Conservation (phyloP, 2,113 vertebrate species). For the Otocyon megalotis region DNA sequence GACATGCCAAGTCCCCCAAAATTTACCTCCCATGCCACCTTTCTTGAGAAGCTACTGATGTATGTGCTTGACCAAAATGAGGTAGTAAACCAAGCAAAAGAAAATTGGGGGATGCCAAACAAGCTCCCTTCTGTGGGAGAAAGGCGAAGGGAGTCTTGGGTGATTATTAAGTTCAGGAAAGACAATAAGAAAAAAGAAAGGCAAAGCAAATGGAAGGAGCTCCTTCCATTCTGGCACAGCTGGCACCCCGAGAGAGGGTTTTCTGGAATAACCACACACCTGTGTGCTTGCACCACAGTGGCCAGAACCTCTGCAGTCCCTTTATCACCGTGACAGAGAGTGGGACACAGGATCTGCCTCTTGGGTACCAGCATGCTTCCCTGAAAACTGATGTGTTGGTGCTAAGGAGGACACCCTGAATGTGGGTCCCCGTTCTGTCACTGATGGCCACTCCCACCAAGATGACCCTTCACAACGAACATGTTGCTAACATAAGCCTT, state of each 20-base stretch:
- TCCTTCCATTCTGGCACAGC: background rate
- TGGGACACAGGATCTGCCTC: no score
- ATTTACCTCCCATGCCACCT: background rate
- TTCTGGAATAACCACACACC: background rate
- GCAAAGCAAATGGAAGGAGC: background rate
- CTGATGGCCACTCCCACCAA: no score
- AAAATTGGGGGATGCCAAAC: background rate
- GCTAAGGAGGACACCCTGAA: background rate
- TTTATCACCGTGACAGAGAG: background rate
- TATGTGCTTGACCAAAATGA: background rate
- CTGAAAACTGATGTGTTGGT: background rate
- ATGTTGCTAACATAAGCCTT: background rate
- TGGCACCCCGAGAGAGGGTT: no score
- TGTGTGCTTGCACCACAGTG: fast-evolving
- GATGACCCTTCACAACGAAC: background rate
- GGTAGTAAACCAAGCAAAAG: background rate
- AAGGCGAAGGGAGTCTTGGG: background rate
- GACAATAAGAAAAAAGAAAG: background rate
- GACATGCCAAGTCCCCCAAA: background rate
- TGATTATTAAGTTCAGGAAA: background rate
- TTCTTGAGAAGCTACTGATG: background rate
- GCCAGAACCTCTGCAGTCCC: background rate
- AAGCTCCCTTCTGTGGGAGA: background rate
- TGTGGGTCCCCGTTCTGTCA: no score
- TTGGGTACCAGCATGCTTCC: background rate